phyloP scores from a whole-genome alignment of 2,888 invertebrate species.

The Argyresthia goedartella region DNA sequence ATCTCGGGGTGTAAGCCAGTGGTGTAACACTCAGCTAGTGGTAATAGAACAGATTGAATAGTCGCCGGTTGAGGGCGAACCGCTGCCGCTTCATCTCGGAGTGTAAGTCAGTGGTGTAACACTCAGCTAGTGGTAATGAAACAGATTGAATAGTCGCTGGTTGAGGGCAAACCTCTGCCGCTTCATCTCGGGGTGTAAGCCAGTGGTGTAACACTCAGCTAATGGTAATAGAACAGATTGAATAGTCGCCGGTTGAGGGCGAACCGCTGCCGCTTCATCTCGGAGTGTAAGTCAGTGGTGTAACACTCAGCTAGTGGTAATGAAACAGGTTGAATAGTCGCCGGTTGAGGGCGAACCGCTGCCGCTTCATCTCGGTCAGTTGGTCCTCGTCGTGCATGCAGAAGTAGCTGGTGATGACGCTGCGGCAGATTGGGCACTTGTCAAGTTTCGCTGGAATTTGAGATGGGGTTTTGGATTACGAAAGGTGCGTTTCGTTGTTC shows the following conservation, averaged over 20 bases:
- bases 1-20: no score
- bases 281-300: no score
- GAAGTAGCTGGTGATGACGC: slow-evolving; percentile 86
- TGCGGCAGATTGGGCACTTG: slow-evolving; percentile 89
- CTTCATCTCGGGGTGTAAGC: no score
- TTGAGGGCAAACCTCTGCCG: slow-evolving; percentile 74
- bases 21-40: no score
- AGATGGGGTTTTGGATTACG: no score
- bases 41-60: slow-evolving; percentile 81
- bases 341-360: slow-evolving; percentile 75
- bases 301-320: slow-evolving; percentile 60
- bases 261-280: no score
- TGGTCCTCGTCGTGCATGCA: slow-evolving; percentile 83
- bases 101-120: no score
- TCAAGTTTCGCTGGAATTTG: slow-evolving; percentile 75
- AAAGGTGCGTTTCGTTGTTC: no score
- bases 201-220: no score
- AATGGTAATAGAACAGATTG: slow-evolving; percentile 78
- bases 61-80: slow-evolving; percentile 76
- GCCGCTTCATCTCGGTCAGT: slow-evolving; percentile 63
- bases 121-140: slow-evolving; percentile 72
- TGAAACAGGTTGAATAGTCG: slow-evolving; percentile 82
- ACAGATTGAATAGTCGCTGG: slow-evolving; percentile 79
- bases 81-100: no score
- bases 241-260: slow-evolving; percentile 80